phyloP scores from a whole-genome alignment of 2,797 vertebrate species.

The Melanotaenia maccullochi region DNA sequence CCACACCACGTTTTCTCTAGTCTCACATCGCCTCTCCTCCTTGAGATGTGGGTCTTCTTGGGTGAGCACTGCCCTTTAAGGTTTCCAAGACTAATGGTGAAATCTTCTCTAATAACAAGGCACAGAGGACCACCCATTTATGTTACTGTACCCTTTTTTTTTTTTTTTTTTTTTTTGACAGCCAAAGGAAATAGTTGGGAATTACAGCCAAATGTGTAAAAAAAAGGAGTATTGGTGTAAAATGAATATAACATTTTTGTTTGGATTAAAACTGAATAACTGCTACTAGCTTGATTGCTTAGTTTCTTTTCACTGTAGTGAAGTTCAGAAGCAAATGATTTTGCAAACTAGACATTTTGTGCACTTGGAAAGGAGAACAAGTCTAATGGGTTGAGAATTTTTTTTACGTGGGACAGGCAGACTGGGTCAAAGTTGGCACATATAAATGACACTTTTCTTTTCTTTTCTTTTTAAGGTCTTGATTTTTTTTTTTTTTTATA shows the following conservation, averaged over 20 bases:
- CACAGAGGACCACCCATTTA: constrained; percentile 56
- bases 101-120: constrained; percentile 74
- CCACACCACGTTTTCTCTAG: constrained; percentile 71
- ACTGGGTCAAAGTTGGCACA: too few relatives aligned
- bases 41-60: constrained; percentile 65
- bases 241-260: not conserved
- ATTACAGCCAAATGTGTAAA: constrained; percentile 1
- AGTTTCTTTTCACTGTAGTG: too few relatives aligned
- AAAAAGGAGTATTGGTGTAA: not conserved
- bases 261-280: not conserved
- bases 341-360: too few relatives aligned
- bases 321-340: too few relatives aligned
- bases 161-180: not conserved
- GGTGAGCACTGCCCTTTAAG: constrained; percentile 63
- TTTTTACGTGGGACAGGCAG: too few relatives aligned
- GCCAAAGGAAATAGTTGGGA: constrained; percentile 2
- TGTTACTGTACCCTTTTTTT: constrained; percentile 45
- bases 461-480: too few relatives aligned
- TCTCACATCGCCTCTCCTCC: constrained; percentile 55
- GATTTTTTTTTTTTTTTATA: too few relatives aligned
- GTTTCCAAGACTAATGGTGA: constrained; percentile 60
- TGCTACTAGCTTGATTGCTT: too few relatives aligned
- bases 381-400: too few relatives aligned
- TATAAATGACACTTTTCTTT: too few relatives aligned
- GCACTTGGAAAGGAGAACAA: too few relatives aligned